phyloP scores from a whole-genome alignment of 2,797 vertebrate species.

The Arctocebus calabarensis region DNA sequence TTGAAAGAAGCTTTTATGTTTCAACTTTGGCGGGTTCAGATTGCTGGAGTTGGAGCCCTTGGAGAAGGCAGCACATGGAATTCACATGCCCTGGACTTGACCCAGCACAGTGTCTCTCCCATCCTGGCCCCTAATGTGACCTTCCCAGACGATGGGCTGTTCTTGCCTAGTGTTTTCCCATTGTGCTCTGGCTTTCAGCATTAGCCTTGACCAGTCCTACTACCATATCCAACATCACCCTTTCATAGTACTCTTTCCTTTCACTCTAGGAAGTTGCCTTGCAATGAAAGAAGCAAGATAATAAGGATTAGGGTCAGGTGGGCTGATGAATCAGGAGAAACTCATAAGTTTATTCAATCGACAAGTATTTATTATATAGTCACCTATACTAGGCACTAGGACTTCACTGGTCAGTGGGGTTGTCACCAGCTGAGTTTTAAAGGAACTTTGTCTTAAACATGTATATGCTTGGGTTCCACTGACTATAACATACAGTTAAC shows the following conservation, averaged over 20 bases:
- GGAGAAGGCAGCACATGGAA: neutral
- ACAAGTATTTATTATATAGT: neutral
- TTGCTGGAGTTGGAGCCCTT: neutral
- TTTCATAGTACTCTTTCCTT: neutral
- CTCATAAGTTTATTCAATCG: neutral
- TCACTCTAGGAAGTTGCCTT: neutral
- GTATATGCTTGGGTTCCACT: neutral
- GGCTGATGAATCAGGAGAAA: neutral
- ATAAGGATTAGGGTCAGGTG: neutral
- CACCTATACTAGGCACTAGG: neutral
- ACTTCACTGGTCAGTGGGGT: neutral
- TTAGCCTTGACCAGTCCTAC: neutral
- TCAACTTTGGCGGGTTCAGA: neutral
- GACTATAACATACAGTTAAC: neutral
- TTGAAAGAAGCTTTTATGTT: conserved; percentile 57
- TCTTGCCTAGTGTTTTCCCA: neutral
- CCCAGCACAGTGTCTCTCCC: neutral
- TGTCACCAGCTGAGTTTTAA: neutral
- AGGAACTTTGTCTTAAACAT: neutral
- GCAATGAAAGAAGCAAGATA: neutral
- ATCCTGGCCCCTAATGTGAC: neutral
- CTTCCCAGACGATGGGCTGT: neutral
- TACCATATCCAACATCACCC: neutral
- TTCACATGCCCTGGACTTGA: neutral
- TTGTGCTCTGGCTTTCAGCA: neutral